Conservation (phyloP, 2,888 invertebrate genomes). For the Cantharis flavilabris region DNA sequence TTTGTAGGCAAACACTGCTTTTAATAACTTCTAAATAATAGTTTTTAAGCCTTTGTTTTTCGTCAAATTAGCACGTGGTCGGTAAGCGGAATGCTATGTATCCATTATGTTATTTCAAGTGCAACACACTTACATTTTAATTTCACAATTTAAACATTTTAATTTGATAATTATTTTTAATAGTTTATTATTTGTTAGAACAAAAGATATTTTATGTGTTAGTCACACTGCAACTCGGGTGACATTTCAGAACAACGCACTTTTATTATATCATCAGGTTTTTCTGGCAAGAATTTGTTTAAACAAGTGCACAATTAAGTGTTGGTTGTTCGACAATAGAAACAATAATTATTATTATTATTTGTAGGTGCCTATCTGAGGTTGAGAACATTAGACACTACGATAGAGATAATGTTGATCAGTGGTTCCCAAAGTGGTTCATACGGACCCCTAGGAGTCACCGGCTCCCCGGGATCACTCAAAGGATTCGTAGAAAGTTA, state of each 20-base stretch:
- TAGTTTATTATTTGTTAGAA: background rate
- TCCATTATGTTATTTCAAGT: background rate
- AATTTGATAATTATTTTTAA: background rate
- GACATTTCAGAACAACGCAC: background rate
- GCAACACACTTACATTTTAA: background rate
- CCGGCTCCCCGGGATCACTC: no score
- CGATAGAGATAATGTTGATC: background rate
- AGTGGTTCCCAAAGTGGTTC: no score
- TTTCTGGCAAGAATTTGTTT: background rate
- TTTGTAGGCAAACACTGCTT: background rate
- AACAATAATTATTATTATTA: background rate
- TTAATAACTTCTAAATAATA: background rate
- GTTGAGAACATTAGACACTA: background rate
- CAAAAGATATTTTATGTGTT: background rate
- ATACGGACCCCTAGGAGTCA: no score
- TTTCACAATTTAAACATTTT: background rate
- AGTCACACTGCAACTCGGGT: background rate
- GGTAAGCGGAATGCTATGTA: background rate
- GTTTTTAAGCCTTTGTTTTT: background rate
- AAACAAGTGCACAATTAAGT: background rate
- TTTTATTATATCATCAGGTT: background rate
- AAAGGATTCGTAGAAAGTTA: no score
- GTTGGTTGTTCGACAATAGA: background rate
- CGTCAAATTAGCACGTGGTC: background rate
- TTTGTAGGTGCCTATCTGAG: background rate